phyloP scores from a whole-genome alignment of 2,888 invertebrate genomes.

The Conistra vaccinii region DNA sequence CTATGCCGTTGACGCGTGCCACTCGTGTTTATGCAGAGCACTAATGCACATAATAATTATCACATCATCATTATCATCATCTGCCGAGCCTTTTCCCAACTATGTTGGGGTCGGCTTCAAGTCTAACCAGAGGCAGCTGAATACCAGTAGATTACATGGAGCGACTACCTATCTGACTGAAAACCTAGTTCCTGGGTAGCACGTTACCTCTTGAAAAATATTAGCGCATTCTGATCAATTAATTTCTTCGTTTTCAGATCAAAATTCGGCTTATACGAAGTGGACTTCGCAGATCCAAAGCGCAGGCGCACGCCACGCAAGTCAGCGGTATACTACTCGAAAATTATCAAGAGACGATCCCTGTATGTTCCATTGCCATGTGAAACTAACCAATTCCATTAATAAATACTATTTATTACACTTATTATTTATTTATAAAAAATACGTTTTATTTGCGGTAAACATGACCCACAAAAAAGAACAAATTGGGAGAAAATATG shows the following conservation, averaged over 20 bases:
- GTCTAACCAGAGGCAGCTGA: background rate
- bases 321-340: slow-evolving; percentile 26
- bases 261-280: slow-evolving; percentile 41
- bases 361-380: background rate
- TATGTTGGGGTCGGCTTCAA: background rate
- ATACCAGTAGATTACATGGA: no score
- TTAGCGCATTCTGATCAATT: background rate
- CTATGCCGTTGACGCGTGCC: no score
- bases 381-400: slow-evolving; percentile 13
- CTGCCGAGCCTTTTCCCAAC: background rate
- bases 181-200: background rate
- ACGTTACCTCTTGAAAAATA: background rate
- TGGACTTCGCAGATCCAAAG: slow-evolving; percentile 14
- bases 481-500: no score
- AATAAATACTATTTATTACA: background rate
- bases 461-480: no score
- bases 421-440: no score
- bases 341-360: slow-evolving; percentile 19
- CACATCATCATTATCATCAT: no score
- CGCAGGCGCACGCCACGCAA: slow-evolving; percentile 41
- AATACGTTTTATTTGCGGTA: no score
- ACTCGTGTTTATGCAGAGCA: no score
- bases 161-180: background rate
- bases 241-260: slow-evolving; percentile 19
- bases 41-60: no score